These are phyloP conservation scores for Rhaphigaster nebulosa DNA, from an alignment of 2,888 invertebrate species.

Conservation along the genomic window DNA sequence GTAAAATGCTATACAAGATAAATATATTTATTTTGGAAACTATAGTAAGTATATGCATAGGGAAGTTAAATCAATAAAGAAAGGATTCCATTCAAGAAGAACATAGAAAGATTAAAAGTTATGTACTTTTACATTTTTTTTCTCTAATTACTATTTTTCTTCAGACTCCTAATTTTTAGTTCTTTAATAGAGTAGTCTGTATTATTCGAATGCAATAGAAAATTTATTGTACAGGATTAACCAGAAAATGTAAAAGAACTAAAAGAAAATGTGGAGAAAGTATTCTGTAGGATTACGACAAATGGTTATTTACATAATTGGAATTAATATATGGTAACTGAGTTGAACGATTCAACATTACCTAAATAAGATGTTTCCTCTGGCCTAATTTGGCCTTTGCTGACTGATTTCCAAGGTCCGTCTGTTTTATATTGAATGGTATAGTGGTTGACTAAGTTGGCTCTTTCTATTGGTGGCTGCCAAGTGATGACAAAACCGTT, in stretches of 20 bases:
- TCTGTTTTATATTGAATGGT: conserved; percentile 93
- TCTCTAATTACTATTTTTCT: too few species aligned
- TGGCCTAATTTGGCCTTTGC: conserved; percentile 88
- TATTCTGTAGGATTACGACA: not conserved
- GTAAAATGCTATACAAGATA: not conserved
- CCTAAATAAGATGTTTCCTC: conserved; percentile 91
- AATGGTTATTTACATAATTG: not conserved
- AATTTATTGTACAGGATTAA: too few species aligned
- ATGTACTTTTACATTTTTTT: too few species aligned
- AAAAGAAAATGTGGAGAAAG: too few species aligned
- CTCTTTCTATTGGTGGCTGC: conserved; percentile 86
- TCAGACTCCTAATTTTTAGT: too few species aligned
- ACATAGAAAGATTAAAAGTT: too few species aligned
- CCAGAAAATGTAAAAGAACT: too few species aligned
- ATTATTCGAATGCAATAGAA: too few species aligned
- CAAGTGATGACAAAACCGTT: conserved; percentile 93
- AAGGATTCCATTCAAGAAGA: too few species aligned
- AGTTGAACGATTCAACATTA: conserved; percentile 68
- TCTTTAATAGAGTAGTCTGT: too few species aligned
- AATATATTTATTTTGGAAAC: not conserved
- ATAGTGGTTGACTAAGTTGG: conserved; percentile 88
- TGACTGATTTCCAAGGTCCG: conserved; percentile 89
- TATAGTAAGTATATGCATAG: not conserved
- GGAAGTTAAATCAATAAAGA: not conserved
- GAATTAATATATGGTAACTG: not conserved